A percentile compares a stretch with the other conserved stretches of the same genome.
Evolutionary conservation across 2,797 vertebrate genomes (phyloP).

Genomic region (Streptopelia turtur): DNA sequence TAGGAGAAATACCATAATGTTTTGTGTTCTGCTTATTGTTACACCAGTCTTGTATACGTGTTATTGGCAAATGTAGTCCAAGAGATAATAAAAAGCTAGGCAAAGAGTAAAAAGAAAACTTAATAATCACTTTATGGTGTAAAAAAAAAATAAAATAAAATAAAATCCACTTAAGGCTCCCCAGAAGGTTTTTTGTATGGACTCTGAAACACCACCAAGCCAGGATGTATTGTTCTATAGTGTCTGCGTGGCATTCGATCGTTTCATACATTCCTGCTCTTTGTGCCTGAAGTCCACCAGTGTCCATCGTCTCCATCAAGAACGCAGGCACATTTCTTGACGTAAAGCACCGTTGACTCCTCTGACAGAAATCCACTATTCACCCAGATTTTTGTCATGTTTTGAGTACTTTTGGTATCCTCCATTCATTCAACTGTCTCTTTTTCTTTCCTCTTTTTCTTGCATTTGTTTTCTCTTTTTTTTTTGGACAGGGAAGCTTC

Average conservation of each 20-base stretch:
- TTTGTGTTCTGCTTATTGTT: conserved; percentile 67
- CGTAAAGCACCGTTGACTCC: conserved; percentile 79
- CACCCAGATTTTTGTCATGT: conserved; percentile 58
- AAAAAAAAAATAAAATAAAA: conserved; percentile 73
- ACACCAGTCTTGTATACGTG: conserved; percentile 77
- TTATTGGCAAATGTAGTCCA: conserved; percentile 79
- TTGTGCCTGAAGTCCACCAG: conserved; percentile 68
- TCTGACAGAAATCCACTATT: conserved; percentile 72
- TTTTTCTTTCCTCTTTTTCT: conserved; percentile 59
- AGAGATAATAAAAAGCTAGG: conserved; percentile 80
- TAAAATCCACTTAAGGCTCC: conserved; percentile 82
- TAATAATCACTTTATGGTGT: conserved; percentile 84
- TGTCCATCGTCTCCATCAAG: conserved; percentile 72
- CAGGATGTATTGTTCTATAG: conserved; percentile 72
- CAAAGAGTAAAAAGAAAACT: conserved; percentile 82
- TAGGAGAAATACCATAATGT: conserved; percentile 74
- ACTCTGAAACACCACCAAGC: conserved; percentile 77
- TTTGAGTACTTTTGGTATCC: conserved; percentile 72
- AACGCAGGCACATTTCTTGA: conserved; percentile 73
- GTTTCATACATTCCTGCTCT: conserved; percentile 74
- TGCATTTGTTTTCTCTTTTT: conserved; percentile 19
- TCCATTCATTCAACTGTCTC: conserved; percentile 67
- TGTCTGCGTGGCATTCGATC: conserved; percentile 71
- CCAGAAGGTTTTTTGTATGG: conserved; percentile 78
- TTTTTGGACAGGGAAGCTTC: conserved; percentile 78